Base-by-base conservation (phyloP, 1,140 invertebrate species). In the Philotrypesis tridentata region DNA sequence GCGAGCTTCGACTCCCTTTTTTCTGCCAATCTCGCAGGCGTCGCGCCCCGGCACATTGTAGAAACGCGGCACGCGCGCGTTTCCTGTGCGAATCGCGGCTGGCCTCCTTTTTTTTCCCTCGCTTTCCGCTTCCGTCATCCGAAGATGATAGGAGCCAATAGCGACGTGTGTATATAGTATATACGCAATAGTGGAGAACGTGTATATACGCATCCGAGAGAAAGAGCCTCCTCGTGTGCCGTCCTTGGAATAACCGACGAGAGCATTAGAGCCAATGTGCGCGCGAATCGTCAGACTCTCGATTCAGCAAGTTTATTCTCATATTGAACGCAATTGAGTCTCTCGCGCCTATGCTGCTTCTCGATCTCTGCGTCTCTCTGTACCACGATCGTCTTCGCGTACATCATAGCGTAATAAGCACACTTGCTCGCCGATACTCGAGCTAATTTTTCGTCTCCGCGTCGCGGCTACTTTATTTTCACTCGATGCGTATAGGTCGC, bases 41-140 rank as follows among this genome's bases (percentile, higher is more conserved):
- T 37, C 33, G 33, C 9, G 33, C 9, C 3, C 33, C 33, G n/a
- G 8, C 8, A 40, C 37, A 48, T 48, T 17, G 43, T 17, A 55
- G 17, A 71, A 71, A 67, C 48, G n/a, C 6, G 12, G 17, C 31
- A 27, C 48, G 7, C 43, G 14, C 14, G 17, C 23, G 61, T n/a
- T n/a, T 55, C 48, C 48, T n/a, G 48, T n/a, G 48, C 48, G 21
- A 55, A 55, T 55, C 76, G 63, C 74, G 33, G 6, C 12, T 63
- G 76, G 65, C 76, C 76, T 78, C 63, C 40, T 78, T 78, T 78
- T 55, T 70, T 63, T n/a, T n/a, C n/a, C n/a, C n/a, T 25, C 78
- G 55, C 78, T 63, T 72, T 79, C 78, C 78, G 78, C 78, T 79
- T 79, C 48, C 78, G 78, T 79, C 78, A 73, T 29, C 55, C 55